Base-by-base conservation (phyloP, 2,113 vertebrate species). In the Empidonax alnorum region DNA sequence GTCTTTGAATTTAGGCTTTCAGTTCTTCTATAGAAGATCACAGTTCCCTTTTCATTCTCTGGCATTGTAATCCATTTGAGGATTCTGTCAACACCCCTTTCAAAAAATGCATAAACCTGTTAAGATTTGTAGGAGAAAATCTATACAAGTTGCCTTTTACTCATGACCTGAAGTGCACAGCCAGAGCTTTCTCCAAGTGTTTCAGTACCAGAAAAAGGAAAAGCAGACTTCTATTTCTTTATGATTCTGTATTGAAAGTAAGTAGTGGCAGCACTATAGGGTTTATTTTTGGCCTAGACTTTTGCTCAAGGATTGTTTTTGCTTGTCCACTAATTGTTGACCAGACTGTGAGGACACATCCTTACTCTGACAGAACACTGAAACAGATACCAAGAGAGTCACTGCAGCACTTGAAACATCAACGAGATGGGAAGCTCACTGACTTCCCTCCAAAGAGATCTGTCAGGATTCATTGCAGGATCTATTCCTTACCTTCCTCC, bases 21-120 rank as follows among this genome's bases (percentile, higher is more conserved):
- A 72, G 41, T 76, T 91, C 77, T 93, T 94, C 87, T 82, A 68
- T 84, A 89, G 80, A 87, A 94, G 74, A 92, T 89, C 95, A 94
- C 69, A 93, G 93, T 69, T 89, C 77, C 33, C 27, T 87, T 96
- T 91, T 81, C 94, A 30, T 84, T 84, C 81, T 84, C 77, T 87
- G 61, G 42, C 61, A 86, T 59, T 95, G 74, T 87, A 91, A 91
- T 77, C 62, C 78, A 83, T 73, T 84, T 89, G 81, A 75, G 87
- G 37, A 87, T 95, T 84, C 94, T 95, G 89, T 91, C 96, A 89
- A 91, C 89, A 91, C 44, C 24, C 63, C 46, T 58, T 61, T 87
- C 81, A 82, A 87, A 96, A 94, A 53, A 76, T 68, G 66, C 71
- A 35, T 80, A 87, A 87, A 80, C 58, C 58, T 90, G 81, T 85